Base-by-base conservation (phyloP, 2,888 invertebrate species). In the Hipparchia sbordonii region DNA sequence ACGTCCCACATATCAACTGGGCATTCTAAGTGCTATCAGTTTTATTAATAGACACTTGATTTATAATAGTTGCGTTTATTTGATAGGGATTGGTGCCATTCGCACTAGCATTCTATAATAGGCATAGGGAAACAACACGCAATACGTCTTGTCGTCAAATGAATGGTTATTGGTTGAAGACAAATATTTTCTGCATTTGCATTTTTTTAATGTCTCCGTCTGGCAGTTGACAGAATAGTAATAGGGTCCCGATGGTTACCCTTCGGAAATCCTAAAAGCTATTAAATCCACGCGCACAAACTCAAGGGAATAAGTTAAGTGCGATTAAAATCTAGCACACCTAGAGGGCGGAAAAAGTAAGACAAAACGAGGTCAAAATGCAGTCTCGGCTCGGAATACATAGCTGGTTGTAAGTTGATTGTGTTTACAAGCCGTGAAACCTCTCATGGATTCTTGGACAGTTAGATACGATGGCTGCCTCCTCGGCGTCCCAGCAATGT, bases 1-100 rank as follows among this genome's bases (percentile, higher is more conserved):
- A 81, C 77, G 79, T 78, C 79, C 80, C 78, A 83, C 85, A 85
- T 83, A 86, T 86, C 84, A 79, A 81, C 66, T 80, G 79, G 80
- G 81, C 81, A 84, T 84, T 10, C 10, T 85, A 85, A 79, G 78
- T 80, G 81, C 79, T 85, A 82, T 81, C 82, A 79, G 79, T 74
- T 82, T 79, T 88, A 88, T 88, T 86, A 85, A 85, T 88, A 89
- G 87, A 84, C 82, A 82, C 85, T 87, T 89, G 85, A 83, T 87
- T 85, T 82, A 60, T 82, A 85, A 84, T 84, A 82, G 82, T 80
- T 81, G 82, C 81, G 81, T 85, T 85, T 84, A 85, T 85, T 82
- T 81, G 83, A 79, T 81, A 82, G 74, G 81, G 79, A 87, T 89
- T 87, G 84, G 87, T 87, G 87, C 86, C 87, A 85, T 78, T 81